Conservation (phyloP, 2,888 invertebrate genomes). For the Drosophila quinaria region DNA sequence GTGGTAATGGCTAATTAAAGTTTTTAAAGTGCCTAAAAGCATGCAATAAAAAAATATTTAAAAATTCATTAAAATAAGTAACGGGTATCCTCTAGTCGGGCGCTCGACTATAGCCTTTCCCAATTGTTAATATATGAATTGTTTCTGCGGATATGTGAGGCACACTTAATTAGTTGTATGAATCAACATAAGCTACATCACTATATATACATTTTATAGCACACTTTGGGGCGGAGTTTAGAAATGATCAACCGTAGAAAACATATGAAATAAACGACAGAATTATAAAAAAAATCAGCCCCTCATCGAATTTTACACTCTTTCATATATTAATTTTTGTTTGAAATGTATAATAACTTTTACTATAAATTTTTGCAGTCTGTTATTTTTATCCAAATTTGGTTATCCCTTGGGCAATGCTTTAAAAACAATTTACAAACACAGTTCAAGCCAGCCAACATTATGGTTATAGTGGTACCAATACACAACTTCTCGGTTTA, state of each 20-base stretch:
- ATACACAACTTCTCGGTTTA: conserved; percentile 13
- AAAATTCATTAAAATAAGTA: too few relatives aligned
- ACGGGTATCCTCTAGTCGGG: too few relatives aligned
- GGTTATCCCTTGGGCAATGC: not conserved
- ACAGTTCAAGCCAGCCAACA: not conserved
- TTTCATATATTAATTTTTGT: not conserved
- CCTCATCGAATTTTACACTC: not conserved
- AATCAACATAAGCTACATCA: too few relatives aligned
- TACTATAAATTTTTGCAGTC: not conserved
- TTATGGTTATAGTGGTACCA: conserved; percentile 17
- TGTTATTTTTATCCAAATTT: not conserved
- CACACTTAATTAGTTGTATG: too few relatives aligned
- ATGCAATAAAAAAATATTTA: too few relatives aligned
- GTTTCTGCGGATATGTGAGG: too few relatives aligned
- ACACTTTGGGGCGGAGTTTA: conserved; percentile 1
- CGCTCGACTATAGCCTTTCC: too few relatives aligned
- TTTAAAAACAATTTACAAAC: conserved; percentile 22
- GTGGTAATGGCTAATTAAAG: too few relatives aligned
- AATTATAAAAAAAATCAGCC: not conserved
- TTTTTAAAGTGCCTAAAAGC: too few relatives aligned
- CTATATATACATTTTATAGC: not conserved
- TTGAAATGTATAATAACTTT: not conserved
- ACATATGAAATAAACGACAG: not conserved
- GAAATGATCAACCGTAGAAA: not conserved
- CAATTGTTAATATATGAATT: too few relatives aligned